Percentiles rank a stretch among this genome's conserved stretches.
Conservation (phyloP, 2,113 vertebrate species). For the Chlamydotis undulata region DNA sequence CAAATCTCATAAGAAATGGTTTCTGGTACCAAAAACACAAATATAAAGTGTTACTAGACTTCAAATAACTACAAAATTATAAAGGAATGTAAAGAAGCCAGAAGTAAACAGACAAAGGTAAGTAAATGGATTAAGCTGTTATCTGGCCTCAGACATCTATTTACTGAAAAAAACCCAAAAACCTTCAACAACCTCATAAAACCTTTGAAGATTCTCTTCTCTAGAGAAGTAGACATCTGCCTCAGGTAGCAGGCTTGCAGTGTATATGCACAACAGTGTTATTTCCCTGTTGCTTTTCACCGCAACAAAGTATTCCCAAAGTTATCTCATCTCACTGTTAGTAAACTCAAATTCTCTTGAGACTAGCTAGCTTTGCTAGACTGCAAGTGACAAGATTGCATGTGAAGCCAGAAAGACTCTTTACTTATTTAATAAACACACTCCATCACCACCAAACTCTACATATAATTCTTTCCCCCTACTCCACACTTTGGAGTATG, state of each 20-base stretch:
- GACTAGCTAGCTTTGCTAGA: not conserved
- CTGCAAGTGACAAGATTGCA: not conserved
- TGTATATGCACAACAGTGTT: not conserved
- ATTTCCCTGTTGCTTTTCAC: not conserved
- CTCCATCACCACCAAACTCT: not conserved
- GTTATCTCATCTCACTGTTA: not conserved
- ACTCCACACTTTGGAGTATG: fast-evolving
- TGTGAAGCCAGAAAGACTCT: not conserved
- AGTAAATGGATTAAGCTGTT: not conserved
- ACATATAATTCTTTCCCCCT: fast-evolving
- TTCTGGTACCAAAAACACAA: not conserved
- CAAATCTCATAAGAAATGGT: not conserved
- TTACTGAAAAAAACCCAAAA: not conserved
- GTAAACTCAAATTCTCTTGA: not conserved
- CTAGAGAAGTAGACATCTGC: not conserved
- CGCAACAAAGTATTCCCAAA: not conserved
- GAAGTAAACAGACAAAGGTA: not conserved
- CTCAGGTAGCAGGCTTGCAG: not conserved
- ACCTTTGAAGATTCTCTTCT: not conserved
- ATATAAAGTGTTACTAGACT: not conserved
- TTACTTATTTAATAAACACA: not conserved
- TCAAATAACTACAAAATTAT: not conserved
- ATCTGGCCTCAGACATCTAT: not conserved
- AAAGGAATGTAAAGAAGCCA: not conserved
- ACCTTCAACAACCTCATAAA: not conserved